Percentiles rank a stretch among this genome's conserved stretches.
phyloP scores from a whole-genome alignment of 2,888 invertebrate genomes.

The Sminthurides aquaticus region DNA sequence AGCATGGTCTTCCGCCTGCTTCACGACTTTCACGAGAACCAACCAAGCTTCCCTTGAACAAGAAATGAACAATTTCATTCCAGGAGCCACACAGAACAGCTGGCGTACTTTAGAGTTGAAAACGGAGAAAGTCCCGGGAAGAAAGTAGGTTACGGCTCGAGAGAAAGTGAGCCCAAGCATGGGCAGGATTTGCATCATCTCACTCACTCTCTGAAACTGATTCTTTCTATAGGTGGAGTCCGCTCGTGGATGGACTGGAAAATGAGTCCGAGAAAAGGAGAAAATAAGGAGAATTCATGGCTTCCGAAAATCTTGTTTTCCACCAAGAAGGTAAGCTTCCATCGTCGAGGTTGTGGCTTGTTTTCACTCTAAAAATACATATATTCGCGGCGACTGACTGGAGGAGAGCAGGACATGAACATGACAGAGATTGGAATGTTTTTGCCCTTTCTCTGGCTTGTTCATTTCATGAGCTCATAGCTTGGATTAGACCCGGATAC shows the following conservation, averaged over 20 bases:
- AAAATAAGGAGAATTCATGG: no score
- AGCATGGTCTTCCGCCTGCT: not conserved
- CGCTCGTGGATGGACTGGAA: not conserved
- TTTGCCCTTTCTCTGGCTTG: no score
- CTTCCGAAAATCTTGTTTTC: no score
- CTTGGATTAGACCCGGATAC: no score
- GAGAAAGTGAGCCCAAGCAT: not conserved
- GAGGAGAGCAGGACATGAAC: no score
- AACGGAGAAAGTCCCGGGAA: conserved; percentile 2
- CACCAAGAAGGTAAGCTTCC: no score
- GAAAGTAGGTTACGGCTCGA: conserved; percentile 5
- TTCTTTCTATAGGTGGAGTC: not conserved
- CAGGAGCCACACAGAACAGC: not conserved
- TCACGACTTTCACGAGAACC: not conserved
- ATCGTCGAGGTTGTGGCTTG: no score
- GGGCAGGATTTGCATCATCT: conserved; percentile 1
- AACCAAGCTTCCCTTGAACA: no score
- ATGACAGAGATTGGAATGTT: no score
- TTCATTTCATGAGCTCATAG: no score
- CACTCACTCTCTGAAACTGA: not conserved
- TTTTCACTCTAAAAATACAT: no score
- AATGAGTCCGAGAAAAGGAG: not conserved
- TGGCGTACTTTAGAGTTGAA: not conserved
- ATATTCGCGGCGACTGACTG: no score
- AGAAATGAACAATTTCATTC: not conserved